These are phyloP conservation scores for Porites evermanni DNA, from an alignment of 92 coral and sea anemone species.

Conservation along the genomic window DNA sequence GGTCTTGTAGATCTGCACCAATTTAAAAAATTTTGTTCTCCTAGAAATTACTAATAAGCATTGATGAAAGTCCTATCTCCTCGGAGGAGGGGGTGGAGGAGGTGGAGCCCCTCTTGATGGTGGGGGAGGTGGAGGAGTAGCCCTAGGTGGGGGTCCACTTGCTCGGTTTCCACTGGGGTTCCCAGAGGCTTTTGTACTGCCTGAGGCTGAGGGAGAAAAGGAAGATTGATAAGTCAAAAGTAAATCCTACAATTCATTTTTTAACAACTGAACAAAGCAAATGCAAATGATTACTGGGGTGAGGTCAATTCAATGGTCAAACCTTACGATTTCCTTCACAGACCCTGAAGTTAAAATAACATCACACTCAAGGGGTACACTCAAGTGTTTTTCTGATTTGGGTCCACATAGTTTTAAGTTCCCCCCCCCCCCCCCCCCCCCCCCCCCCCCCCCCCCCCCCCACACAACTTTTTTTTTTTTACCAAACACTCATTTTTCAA, in stretches of 20 bases:
- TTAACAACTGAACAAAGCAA: no score
- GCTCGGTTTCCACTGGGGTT: constrained; percentile 69
- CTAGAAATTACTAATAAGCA: constrained; percentile 22
- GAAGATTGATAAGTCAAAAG: not conserved
- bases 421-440: no score
- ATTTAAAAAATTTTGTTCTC: constrained; percentile 37
- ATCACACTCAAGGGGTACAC: no score
- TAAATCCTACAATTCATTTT: not conserved
- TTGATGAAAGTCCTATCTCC: constrained; percentile 27
- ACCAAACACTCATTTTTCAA: no score
- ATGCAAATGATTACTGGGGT: no score
- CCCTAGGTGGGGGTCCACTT: constrained; percentile 91
- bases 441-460: no score
- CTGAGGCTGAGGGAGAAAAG: not conserved
- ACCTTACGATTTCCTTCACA: no score
- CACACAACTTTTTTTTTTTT: no score
- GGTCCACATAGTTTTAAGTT: no score
- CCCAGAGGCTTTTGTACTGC: constrained; percentile 54
- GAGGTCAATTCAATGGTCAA: no score
- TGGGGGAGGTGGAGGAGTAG: constrained; percentile 96
- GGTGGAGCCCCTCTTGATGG: constrained; percentile 95
- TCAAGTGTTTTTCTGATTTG: no score
- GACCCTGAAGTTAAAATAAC: no score
- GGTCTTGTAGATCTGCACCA: constrained; percentile 20
- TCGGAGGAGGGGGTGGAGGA: constrained; percentile 99